Evolutionary conservation across 2,797 vertebrate genomes (phyloP).

Genomic region (Platalea minor): DNA sequence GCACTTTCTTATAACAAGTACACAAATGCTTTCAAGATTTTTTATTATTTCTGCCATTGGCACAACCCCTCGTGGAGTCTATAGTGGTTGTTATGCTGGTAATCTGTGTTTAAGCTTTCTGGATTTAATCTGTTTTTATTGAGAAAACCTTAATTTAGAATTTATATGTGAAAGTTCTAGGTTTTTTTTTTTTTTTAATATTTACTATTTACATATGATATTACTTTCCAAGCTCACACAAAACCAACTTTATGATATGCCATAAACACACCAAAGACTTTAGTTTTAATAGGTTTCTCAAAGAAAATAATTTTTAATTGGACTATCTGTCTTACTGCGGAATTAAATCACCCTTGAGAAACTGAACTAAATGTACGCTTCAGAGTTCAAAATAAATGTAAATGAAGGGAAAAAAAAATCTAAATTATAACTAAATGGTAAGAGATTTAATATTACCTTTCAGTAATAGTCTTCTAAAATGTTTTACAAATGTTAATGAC

Average conservation of each 20-base stretch:
- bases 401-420: background rate
- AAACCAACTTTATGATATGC: background rate
- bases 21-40: background rate
- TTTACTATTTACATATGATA: background rate
- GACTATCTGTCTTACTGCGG: background rate
- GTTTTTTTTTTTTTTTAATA: background rate
- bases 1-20: background rate
- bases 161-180: background rate
- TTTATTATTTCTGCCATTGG: background rate
- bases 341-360: background rate
- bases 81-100: background rate
- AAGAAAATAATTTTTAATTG: slow-evolving; percentile 4
- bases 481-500: background rate
- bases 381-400: background rate
- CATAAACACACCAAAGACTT: background rate
- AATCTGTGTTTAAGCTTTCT: background rate
- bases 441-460: background rate
- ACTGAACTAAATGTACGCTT: background rate
- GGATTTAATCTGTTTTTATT: background rate
- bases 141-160: background rate
- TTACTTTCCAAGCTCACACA: background rate
- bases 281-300: background rate
- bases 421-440: background rate
- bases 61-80: accelerated
- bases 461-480: background rate